These are phyloP conservation scores for Atherix ibis DNA, from an alignment of 2,888 invertebrate genomes.

Conservation along the genomic window DNA sequence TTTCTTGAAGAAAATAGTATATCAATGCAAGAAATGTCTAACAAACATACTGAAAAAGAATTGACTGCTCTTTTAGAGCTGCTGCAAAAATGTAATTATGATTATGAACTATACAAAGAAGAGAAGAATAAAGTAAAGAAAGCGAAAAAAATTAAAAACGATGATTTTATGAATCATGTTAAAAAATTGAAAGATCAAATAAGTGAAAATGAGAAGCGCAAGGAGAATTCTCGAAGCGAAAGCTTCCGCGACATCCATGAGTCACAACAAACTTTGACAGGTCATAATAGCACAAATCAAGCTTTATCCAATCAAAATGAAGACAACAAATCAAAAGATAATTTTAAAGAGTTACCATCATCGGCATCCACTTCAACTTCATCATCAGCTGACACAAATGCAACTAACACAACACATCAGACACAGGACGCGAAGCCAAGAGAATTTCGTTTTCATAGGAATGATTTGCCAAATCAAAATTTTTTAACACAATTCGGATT, in stretches of 20 bases:
- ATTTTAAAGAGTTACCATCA: not conserved
- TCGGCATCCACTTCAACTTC: not conserved
- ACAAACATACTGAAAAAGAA: conserved; percentile 25
- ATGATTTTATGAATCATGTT: conserved; percentile 27
- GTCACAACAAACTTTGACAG: not conserved
- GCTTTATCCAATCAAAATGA: too few species aligned
- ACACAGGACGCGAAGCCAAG: not conserved
- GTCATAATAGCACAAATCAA: not conserved
- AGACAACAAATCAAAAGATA: too few species aligned
- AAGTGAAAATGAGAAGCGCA: conserved; percentile 13
- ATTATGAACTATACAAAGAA: conserved; percentile 27
- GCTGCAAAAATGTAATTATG: conserved; percentile 24
- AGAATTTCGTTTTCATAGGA: too few species aligned
- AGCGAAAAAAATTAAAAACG: conserved; percentile 19
- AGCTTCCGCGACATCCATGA: not conserved
- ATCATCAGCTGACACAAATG: not conserved
- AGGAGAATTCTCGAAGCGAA: conserved; percentile 13
- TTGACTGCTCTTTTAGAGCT: conserved; percentile 23
- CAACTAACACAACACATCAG: conserved; percentile 6
- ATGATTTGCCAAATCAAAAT: too few species aligned
- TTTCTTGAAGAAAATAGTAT: conserved; percentile 32
- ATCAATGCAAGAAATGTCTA: conserved; percentile 26
- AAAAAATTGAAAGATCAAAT: conserved; percentile 27
- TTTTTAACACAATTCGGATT: conserved; percentile 15
- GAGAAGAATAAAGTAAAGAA: conserved; percentile 21